A percentile compares a stretch with the other conserved stretches of the same genome.
These are phyloP conservation scores for Notolepis coatsorum DNA, from an alignment of 2,797 vertebrate species.

Conservation along the genomic window DNA sequence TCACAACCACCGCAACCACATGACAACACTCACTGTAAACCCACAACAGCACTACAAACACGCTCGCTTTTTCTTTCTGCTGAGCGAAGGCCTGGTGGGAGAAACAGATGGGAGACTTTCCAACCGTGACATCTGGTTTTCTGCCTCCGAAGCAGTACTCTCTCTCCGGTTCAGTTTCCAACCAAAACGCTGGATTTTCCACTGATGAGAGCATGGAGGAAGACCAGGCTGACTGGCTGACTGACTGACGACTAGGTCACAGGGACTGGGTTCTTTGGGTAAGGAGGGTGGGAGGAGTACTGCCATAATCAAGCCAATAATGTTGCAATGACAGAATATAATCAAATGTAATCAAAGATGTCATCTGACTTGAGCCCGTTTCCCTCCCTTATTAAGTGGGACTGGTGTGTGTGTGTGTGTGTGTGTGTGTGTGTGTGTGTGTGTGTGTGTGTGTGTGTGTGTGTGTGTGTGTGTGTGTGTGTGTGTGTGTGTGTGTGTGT, in stretches of 20 bases:
- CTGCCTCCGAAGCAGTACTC: slow-evolving; percentile 4
- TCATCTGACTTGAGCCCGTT: not conserved
- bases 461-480: not conserved
- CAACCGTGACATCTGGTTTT: slow-evolving; percentile 37
- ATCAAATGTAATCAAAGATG: slow-evolving; percentile 7
- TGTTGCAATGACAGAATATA: not conserved
- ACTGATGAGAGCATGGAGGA: slow-evolving; percentile 18
- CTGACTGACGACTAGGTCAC: slow-evolving; percentile 24
- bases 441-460: not conserved
- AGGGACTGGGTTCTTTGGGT: slow-evolving; percentile 6
- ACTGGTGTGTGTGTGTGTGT: not conserved
- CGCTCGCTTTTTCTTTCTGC: slow-evolving; percentile 5
- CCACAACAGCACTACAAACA: too few species aligned
- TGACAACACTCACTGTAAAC: too few species aligned
- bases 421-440: not conserved
- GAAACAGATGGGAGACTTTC: slow-evolving; percentile 46
- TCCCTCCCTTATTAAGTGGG: not conserved
- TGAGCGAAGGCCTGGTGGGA: not conserved
- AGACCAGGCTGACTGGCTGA: slow-evolving; percentile 3
- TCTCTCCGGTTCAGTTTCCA: slow-evolving; percentile 1
- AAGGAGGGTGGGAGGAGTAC: not conserved
- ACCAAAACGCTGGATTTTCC: slow-evolving; percentile 27
- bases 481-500: not conserved
- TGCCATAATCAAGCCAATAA: not conserved
- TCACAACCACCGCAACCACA: too few species aligned